Evolutionary conservation across 1,140 invertebrate genomes (phyloP).

Genomic region (Archivesica marissinica): DNA sequence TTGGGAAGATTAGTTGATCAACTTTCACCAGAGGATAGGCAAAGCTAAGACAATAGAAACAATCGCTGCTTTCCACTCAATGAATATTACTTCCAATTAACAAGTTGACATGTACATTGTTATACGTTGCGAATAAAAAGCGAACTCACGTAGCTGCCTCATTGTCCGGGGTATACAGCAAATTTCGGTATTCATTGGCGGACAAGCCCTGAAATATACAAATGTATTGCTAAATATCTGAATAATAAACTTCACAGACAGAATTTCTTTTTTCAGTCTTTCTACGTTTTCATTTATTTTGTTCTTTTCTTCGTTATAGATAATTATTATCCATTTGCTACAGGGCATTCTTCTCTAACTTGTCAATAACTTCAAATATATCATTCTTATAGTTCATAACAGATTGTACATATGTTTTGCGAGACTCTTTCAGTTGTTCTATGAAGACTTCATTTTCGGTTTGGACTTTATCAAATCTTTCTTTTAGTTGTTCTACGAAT

Average conservation of each 20-base stretch:
- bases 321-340: slow-evolving; percentile 19
- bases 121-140: not conserved
- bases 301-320: slow-evolving; percentile 13
- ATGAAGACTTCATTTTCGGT: slow-evolving; percentile 30
- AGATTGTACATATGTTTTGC: slow-evolving; percentile 12
- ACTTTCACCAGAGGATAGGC: too few species aligned
- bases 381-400: slow-evolving; percentile 35
- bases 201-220: slow-evolving; percentile 42
- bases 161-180: slow-evolving; percentile 53
- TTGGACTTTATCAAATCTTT: slow-evolving; percentile 46
- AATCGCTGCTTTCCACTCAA: too few species aligned
- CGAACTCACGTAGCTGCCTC: slow-evolving; percentile 42
- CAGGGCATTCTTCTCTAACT: slow-evolving; percentile 52
- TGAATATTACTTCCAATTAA: too few species aligned
- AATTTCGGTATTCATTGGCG: slow-evolving; percentile 47
- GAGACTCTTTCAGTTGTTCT: slow-evolving; percentile 2
- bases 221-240: not conserved
- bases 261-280: slow-evolving; percentile 37
- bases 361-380: slow-evolving; percentile 38
- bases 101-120: not conserved
- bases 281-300: slow-evolving; percentile 20
- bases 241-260: slow-evolving; percentile 18
- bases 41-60: too few species aligned
- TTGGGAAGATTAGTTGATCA: too few species aligned
- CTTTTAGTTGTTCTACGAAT: too few species aligned